phyloP scores from a whole-genome alignment of 1,140 invertebrate genomes.

The Drosophila pruinosa region DNA sequence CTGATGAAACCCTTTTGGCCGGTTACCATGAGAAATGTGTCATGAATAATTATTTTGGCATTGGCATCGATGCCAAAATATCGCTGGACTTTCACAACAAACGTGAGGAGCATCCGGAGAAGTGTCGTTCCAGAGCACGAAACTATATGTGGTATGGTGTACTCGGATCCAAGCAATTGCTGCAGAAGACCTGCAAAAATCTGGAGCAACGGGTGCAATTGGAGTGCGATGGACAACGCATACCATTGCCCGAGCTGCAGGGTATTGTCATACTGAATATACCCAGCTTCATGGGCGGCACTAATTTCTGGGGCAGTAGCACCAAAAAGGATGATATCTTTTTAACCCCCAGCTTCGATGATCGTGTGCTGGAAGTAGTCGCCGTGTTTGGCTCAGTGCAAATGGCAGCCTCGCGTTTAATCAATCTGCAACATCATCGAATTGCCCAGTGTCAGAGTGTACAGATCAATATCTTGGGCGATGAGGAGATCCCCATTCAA shows the following conservation, averaged over 20 bases:
- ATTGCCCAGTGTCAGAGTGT: constrained; percentile 98
- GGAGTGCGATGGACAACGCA: constrained; percentile 95
- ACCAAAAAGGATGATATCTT: constrained; percentile 95
- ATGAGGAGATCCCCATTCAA: constrained; percentile 94
- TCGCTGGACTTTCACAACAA: constrained; percentile 99
- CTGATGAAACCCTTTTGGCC: constrained; percentile 94
- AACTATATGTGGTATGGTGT: constrained; percentile 99
- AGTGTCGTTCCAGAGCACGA: constrained; percentile 95
- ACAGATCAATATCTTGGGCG: constrained; percentile 96
- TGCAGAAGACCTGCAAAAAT: constrained; percentile 97
- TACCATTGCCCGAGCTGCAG: constrained; percentile 95
- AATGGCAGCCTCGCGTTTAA: constrained; percentile 96
- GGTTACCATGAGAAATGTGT: constrained; percentile 97
- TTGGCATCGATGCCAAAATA: constrained; percentile 99
- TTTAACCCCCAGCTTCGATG: constrained; percentile 94
- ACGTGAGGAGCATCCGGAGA: constrained; percentile 98
- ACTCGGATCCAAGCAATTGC: constrained; percentile 94
- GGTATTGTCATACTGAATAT: constrained; percentile 99
- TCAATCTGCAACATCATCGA: constrained; percentile 97
- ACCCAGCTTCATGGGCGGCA: constrained; percentile 98
- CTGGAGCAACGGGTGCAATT: constrained; percentile 96
- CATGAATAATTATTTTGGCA: constrained; percentile 99
- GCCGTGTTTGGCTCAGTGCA: constrained; percentile 98
- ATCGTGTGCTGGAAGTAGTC: constrained; percentile 96
- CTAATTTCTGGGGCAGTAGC: constrained; percentile 98